Conservation (phyloP, 2,797 vertebrate species). For the Geotria australis region DNA sequence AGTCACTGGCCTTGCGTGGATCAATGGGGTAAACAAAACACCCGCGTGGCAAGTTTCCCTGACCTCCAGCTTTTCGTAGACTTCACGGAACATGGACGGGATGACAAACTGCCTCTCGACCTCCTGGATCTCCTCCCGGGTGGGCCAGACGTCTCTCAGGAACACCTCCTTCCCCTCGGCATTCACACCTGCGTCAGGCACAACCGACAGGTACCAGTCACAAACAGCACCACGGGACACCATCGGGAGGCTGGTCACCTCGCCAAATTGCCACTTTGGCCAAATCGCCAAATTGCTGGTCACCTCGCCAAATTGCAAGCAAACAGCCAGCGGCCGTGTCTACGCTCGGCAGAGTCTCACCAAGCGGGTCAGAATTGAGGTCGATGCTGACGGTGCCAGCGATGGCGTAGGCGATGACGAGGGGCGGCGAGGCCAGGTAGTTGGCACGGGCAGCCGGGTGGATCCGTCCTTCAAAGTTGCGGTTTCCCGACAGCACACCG, state of each 20-base stretch:
- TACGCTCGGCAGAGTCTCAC: slow-evolving; percentile 13
- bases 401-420: slow-evolving; percentile 82
- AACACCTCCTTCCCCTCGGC: slow-evolving; percentile 35
- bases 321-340: not conserved
- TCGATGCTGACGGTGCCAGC: slow-evolving; percentile 60
- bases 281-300: no score
- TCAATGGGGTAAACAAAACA: no score
- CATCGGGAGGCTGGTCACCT: no score
- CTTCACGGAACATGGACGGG: slow-evolving; percentile 88
- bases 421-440: slow-evolving; percentile 59
- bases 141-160: slow-evolving; percentile 77
- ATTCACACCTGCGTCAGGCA: slow-evolving; percentile 19
- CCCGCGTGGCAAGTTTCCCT: not conserved
- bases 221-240: no score
- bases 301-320: not conserved
- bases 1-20: not conserved
- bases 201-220: not conserved
- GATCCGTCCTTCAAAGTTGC: slow-evolving; percentile 86
- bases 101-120: slow-evolving; percentile 58
- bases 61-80: slow-evolving; percentile 89
- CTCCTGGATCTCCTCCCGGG: slow-evolving; percentile 58
- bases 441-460: slow-evolving; percentile 87
- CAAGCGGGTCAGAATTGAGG: slow-evolving; percentile 60
- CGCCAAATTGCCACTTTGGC: no score
- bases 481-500: slow-evolving; percentile 67